phyloP scores from a whole-genome alignment of 2,797 vertebrate genomes.

The Rachycentron canadum region DNA sequence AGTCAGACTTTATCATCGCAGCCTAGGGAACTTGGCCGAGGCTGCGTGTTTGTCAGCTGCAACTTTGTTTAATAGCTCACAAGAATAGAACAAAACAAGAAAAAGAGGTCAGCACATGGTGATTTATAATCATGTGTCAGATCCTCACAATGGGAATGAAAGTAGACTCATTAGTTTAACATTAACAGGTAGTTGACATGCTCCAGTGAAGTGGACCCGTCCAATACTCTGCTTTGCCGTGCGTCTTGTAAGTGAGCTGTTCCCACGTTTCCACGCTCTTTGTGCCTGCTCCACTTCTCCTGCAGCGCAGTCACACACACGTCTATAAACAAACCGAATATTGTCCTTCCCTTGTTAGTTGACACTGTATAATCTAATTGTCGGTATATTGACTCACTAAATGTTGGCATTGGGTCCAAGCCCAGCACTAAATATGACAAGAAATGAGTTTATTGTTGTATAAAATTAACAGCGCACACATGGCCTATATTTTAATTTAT shows the following conservation, averaged over 20 bases:
- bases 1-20: slow-evolving; percentile 26
- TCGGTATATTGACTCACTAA: slow-evolving; percentile 59
- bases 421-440: slow-evolving; percentile 49
- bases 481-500: slow-evolving; percentile 48
- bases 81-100: slow-evolving; percentile 13
- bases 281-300: slow-evolving; percentile 48
- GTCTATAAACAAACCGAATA: slow-evolving; percentile 56
- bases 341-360: slow-evolving; percentile 60
- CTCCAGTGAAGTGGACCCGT: slow-evolving; percentile 70
- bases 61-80: slow-evolving; percentile 23
- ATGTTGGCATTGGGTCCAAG: slow-evolving; percentile 56
- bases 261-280: slow-evolving; percentile 64
- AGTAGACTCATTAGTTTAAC: slow-evolving; percentile 79
- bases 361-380: slow-evolving; percentile 68
- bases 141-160: slow-evolving; percentile 57
- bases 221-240: slow-evolving; percentile 60
- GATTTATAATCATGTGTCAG: slow-evolving; percentile 47
- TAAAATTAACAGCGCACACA: slow-evolving; percentile 33
- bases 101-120: slow-evolving; percentile 22
- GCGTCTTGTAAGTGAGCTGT: slow-evolving; percentile 47
- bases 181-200: slow-evolving; percentile 80
- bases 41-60: slow-evolving; percentile 29
- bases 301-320: slow-evolving; percentile 31
- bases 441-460: slow-evolving; percentile 62
- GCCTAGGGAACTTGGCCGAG: slow-evolving; percentile 14